These are phyloP conservation scores for Thripadectes ignobilis DNA, from an alignment of 2,797 vertebrate species.

Conservation along the genomic window DNA sequence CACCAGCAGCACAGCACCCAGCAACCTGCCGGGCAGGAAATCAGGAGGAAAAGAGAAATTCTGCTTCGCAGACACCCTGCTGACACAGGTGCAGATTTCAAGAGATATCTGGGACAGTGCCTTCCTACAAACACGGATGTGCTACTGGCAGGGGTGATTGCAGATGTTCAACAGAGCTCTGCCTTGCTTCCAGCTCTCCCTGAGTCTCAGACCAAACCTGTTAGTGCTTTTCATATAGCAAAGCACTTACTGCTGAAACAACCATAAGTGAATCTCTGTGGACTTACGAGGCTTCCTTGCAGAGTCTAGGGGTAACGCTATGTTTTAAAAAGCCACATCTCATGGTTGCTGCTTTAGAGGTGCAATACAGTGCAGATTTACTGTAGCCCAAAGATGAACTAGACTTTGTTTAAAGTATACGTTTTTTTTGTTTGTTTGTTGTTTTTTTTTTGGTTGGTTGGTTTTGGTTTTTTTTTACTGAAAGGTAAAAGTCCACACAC, in stretches of 20 bases:
- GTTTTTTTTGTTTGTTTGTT: neutral
- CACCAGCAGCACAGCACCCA: rapidly evolving
- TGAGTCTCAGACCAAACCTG: neutral
- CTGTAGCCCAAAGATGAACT: neutral
- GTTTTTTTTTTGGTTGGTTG: too few relatives aligned
- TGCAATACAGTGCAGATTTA: neutral
- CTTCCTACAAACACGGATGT: neutral
- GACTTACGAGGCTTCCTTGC: neutral
- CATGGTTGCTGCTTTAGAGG: neutral
- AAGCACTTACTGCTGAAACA: neutral
- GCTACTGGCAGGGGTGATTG: neutral
- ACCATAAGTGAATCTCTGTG: neutral
- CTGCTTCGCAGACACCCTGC: neutral
- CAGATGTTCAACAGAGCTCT: neutral
- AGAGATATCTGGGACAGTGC: neutral
- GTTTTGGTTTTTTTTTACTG: neutral
- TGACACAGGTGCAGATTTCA: neutral
- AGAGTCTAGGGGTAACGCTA: rapidly evolving
- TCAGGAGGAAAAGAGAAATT: neutral
- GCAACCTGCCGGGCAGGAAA: neutral
- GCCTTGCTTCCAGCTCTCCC: neutral
- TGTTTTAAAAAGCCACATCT: neutral
- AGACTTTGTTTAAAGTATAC: neutral
- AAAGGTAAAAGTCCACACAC: neutral
- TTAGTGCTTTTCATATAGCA: neutral